Base-by-base conservation (phyloP, 2,797 vertebrate species). In the Neosalanx taihuensis region DNA sequence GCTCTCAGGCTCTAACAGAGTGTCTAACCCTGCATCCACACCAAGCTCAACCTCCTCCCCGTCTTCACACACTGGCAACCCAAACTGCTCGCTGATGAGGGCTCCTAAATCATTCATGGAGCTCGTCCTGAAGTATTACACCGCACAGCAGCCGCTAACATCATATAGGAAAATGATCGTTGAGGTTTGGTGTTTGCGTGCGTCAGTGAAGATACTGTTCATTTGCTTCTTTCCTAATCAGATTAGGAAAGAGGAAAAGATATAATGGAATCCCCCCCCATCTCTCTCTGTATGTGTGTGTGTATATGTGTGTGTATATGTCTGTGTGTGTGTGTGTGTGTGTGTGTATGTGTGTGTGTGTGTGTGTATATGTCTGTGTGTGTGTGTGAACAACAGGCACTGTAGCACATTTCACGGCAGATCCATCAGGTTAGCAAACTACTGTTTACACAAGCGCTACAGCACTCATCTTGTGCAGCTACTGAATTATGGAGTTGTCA, bases 61-160 rank as follows among this genome's bases (percentile, higher is more conserved):
- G 23, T 26, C 29, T 6, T 61, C 76, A 71, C 65, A 53, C 49
- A 59, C 62, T 74, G 56, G 82, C 80, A 87, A 83, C 69, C 69
- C 67, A 71, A 72, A 82, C 78, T 67, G 66, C 79, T 74, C 7
- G 29, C 75, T 67, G 76, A 79, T 74, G 64, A 80, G 67, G 81
- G 77, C 84, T 80, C 79, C 80, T 92, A 84, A 91, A 92, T 92
- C 87, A 92, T 92, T 92, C 71, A 92, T 81, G 78, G 85, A 77
- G 80, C 79, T 81, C 75, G 82, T 78, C 84, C 60, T 76, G 74
- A 89, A 83, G 86, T 82, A 83, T 85, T 85, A 88, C 78, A 78
- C 70, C 80, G 82, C 76, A 75, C 66, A 3, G 75, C 71, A 72
- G 49, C 64, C 69, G 68, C 46, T 30, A 71, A 82, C 77, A 71